phyloP scores from a whole-genome alignment of 2,113 vertebrate genomes.

The Tor tambroides region DNA sequence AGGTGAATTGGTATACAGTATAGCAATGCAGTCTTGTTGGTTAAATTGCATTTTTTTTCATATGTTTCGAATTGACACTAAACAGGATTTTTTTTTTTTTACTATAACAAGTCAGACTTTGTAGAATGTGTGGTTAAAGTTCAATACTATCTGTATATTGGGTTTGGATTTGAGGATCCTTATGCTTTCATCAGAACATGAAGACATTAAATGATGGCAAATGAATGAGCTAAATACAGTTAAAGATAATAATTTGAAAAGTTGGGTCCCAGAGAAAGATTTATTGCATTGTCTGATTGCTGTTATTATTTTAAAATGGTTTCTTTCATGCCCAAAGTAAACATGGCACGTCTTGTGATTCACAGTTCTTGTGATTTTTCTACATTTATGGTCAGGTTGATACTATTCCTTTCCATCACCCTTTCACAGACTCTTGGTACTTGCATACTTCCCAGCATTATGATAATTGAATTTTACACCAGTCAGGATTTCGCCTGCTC shows the following conservation, averaged over 20 bases:
- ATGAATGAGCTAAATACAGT: background rate
- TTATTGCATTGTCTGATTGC: background rate
- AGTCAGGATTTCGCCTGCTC: constrained; percentile 41
- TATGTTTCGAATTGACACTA: background rate
- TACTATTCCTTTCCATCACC: background rate
- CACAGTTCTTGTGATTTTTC: background rate
- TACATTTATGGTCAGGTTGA: background rate
- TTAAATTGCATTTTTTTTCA: background rate
- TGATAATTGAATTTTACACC: constrained; percentile 47
- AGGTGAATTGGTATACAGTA: background rate
- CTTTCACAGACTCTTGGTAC: background rate
- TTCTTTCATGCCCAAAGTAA: background rate
- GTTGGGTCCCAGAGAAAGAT: background rate
- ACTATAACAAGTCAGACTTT: background rate
- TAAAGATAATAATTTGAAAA: background rate
- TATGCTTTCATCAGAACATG: background rate
- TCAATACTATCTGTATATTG: background rate
- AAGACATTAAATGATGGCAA: background rate
- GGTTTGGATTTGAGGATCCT: background rate
- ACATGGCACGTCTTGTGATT: background rate
- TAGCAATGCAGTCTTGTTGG: background rate
- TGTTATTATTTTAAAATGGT: background rate
- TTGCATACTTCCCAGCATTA: constrained; percentile 39
- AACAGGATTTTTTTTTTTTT: background rate
- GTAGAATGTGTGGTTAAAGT: background rate